phyloP scores from a whole-genome alignment of 2,888 invertebrate species.

The Incurvaria masculella region DNA sequence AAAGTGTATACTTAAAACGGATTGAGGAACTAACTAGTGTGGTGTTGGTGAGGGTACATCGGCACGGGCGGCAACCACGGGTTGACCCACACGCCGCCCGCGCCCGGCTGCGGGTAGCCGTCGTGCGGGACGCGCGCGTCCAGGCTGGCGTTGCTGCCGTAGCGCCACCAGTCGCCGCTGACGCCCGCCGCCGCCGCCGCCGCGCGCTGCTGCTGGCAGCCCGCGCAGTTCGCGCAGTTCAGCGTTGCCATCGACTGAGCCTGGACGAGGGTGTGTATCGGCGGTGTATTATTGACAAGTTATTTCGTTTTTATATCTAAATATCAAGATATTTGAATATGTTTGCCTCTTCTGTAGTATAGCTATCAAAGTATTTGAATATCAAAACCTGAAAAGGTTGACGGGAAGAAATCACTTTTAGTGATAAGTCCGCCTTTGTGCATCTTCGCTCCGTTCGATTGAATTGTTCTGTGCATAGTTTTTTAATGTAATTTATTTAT shows the following conservation, averaged over 20 bases:
- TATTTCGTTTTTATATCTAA: no score
- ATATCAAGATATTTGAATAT: no score
- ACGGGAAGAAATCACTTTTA: no score
- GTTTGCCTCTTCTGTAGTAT: no score
- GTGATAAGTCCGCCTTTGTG: no score
- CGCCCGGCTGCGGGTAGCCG: slow-evolving; percentile 17
- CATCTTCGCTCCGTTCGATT: no score
- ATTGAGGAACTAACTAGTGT: slow-evolving; percentile 3
- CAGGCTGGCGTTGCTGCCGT: slow-evolving; percentile 45
- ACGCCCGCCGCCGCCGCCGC: slow-evolving; percentile 37
- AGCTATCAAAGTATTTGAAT: no score
- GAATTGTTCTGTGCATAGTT: no score
- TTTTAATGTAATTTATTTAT: no score
- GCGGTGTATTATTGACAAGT: no score
- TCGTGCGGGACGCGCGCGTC: slow-evolving; percentile 28
- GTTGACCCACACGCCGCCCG: slow-evolving; percentile 18
- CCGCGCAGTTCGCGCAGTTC: slow-evolving; percentile 53
- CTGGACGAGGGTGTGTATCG: slow-evolving; percentile 43
- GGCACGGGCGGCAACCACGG: slow-evolving; percentile 21
- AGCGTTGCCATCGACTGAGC: slow-evolving; percentile 70
- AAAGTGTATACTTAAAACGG: no score
- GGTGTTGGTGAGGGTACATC: slow-evolving; percentile 24
- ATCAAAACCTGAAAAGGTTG: no score
- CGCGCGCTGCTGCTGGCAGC: slow-evolving; percentile 23
- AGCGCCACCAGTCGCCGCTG: slow-evolving; percentile 34